These are phyloP conservation scores for Latrodectus geometricus DNA, from an alignment of 1,140 invertebrate species.

Conservation along the genomic window DNA sequence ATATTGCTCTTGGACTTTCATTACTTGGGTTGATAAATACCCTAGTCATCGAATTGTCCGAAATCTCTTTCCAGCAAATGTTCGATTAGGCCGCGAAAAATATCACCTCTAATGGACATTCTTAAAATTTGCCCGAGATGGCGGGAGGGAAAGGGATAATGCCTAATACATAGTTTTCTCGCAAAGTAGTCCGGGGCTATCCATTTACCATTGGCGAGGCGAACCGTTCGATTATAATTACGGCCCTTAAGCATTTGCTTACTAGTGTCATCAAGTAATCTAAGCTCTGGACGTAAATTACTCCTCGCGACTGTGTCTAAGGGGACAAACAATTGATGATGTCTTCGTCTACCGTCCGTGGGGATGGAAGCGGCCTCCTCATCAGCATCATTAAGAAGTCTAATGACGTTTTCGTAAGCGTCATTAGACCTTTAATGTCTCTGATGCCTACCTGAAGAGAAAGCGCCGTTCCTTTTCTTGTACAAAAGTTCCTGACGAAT, in stretches of 20 bases:
- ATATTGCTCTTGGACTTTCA: neutral
- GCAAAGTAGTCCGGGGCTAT: slow-evolving; percentile 41
- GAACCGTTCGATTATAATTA: slow-evolving; percentile 57
- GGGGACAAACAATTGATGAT: slow-evolving; percentile 61
- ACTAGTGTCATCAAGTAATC: slow-evolving; percentile 57
- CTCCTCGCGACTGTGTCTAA: slow-evolving; percentile 52
- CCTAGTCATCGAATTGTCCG: neutral
- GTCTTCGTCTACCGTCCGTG: slow-evolving; percentile 47
- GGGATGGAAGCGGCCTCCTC: slow-evolving; percentile 18
- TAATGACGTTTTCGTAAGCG: slow-evolving; percentile 58
- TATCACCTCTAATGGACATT: slow-evolving; percentile 55
- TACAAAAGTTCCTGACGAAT: slow-evolving; percentile 1
- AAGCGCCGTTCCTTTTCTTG: slow-evolving; percentile 12
- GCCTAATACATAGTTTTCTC: slow-evolving; percentile 54
- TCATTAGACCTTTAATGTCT: slow-evolving; percentile 60
- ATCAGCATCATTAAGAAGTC: slow-evolving; percentile 53
- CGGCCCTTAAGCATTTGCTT: slow-evolving; percentile 58
- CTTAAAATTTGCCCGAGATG: slow-evolving; percentile 34
- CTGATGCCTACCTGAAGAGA: slow-evolving; percentile 52
- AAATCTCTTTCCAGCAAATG: neutral
- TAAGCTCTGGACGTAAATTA: slow-evolving; percentile 49
- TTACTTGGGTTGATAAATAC: neutral
- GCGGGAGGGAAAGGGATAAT: slow-evolving; percentile 4
- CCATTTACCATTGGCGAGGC: slow-evolving; percentile 53
- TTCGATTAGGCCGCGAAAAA: slow-evolving; percentile 51